Evolutionary conservation across 2,888 invertebrate genomes (phyloP), one percentile per base, ranked within the genome.

Genomic region (Andrena praecox): DNA sequence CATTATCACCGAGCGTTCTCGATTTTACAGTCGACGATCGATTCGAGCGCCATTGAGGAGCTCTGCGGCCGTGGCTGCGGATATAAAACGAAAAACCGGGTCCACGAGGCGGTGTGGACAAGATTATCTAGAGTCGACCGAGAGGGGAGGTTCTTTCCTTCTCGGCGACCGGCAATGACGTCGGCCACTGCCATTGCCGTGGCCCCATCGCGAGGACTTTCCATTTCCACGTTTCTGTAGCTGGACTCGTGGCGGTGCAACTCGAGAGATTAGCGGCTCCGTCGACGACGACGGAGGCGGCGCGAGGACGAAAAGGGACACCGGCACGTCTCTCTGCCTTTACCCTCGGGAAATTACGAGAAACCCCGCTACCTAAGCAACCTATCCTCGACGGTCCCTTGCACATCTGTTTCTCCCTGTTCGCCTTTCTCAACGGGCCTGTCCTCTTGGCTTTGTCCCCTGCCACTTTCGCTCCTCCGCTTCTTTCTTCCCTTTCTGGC

Each of bases 301-400:
- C 73, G 70, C 71, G 48, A 75, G 75, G 67, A 79, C 79, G 59
- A 74, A 67, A 68, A 73, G 80, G 76, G 70, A 77, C 48, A 56
- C 77, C 62, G 56, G 87, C 89, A 86, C 88, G 89, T 90, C 87
- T 64, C 87, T 80, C 81, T 33, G 77, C 83, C 86, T 87, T 90
- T 86, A 87, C 90, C 90, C 90, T 86, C 90, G 90, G 90, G 90
- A 90, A 91, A 90, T 90, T 90, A 90, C 90, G 84, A 79, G 87
- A 81, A 89, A 82, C 86, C 84, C 79, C 66, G 79, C 80, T 69
- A 80, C 78, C 88, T 64, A 63, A 77, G 84, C 64, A 82, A 80
- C 80, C 83, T 82, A 85, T 81, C 72, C 88, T 71, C 75, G 70
- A 69, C 63, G 77, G 81, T 62, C 70, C 62, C 77, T 74, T 29